Conservation (phyloP, 1,140 invertebrate genomes). For the Heliothis subflexa region DNA sequence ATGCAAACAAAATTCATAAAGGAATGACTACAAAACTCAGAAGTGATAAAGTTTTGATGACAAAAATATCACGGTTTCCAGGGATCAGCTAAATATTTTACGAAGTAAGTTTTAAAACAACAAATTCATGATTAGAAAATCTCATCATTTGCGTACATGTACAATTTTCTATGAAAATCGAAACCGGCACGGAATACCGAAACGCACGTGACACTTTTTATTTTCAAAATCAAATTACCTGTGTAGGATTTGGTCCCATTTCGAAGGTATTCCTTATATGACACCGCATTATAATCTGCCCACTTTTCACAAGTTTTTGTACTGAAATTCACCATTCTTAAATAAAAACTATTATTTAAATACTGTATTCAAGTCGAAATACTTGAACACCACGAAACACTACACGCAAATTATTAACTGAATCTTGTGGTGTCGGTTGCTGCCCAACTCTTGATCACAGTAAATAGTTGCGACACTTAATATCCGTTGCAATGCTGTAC, state of each 20-base stretch:
- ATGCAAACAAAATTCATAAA: too few species aligned
- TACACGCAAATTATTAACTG: slow-evolving; percentile 42
- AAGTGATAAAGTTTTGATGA: too few species aligned
- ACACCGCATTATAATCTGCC: slow-evolving; percentile 36
- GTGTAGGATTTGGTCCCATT: slow-evolving; percentile 6
- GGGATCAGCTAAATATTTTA: too few species aligned
- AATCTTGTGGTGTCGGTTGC: slow-evolving; percentile 40
- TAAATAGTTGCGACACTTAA: slow-evolving; percentile 44
- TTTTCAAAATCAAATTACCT: slow-evolving; percentile 11
- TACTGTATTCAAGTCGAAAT: not conserved
- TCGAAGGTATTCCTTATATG: slow-evolving; percentile 12
- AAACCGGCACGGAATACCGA: too few species aligned
- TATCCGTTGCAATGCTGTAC: slow-evolving; percentile 46
- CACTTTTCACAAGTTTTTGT: slow-evolving; percentile 51
- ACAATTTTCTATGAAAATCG: too few species aligned
- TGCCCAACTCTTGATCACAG: slow-evolving; percentile 36
- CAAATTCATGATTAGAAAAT: too few species aligned
- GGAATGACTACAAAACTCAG: too few species aligned
- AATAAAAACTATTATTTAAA: slow-evolving; percentile 21
- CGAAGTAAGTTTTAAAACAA: too few species aligned
- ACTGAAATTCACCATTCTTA: slow-evolving; percentile 25
- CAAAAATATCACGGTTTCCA: too few species aligned
- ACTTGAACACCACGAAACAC: slow-evolving; percentile 8
- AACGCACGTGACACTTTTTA: not conserved
- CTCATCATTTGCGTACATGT: too few species aligned